Evolutionary conservation across 2,113 vertebrate species (phyloP).

Genomic region (Theropithecus gelada): DNA sequence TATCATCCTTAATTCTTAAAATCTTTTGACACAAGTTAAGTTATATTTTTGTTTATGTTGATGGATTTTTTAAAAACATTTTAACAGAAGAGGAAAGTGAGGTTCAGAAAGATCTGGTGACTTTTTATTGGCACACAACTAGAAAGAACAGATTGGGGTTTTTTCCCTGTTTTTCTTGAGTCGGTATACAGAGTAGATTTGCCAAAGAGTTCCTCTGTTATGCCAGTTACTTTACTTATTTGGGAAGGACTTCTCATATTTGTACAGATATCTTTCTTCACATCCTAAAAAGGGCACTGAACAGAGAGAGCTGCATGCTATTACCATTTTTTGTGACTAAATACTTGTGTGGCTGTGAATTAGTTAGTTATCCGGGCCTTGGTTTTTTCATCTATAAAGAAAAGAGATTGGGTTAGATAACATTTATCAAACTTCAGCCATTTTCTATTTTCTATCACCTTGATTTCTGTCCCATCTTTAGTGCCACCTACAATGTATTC

Average conservation of each 20-base stretch:
- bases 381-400: neutral
- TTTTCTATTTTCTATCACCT: neutral
- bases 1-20: neutral
- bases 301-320: neutral
- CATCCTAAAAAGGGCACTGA: neutral
- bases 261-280: neutral
- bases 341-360: neutral
- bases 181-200: neutral
- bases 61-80: neutral
- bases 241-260: conserved; percentile 10
- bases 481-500: neutral
- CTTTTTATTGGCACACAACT: neutral
- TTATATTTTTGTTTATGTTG: neutral
- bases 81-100: neutral
- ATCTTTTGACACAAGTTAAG: neutral
- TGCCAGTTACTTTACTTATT: neutral
- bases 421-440: neutral
- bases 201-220: neutral
- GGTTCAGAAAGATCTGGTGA: neutral
- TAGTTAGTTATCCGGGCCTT: neutral
- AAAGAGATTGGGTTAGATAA: neutral
- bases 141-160: neutral
- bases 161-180: neutral
- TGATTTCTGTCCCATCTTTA: neutral
- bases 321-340: neutral